phyloP scores from a whole-genome alignment of 2,113 vertebrate species.

The Aldabrachelys gigantea region DNA sequence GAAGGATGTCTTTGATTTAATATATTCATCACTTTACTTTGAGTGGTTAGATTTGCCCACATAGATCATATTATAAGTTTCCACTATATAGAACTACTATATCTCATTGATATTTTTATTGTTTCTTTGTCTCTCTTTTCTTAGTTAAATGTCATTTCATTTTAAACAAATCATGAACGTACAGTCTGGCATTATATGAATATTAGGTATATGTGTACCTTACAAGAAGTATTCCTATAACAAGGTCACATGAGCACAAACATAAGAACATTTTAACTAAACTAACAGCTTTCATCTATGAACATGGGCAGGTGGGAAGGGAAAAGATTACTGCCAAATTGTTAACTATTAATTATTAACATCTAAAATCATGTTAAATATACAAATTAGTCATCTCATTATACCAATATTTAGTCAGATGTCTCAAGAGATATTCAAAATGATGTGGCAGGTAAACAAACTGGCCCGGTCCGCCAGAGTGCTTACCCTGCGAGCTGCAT shows the following conservation, averaged over 20 bases:
- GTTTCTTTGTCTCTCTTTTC: background rate
- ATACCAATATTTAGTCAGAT: background rate
- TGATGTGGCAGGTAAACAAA: background rate
- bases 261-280: background rate
- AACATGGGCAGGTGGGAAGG: background rate
- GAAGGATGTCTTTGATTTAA: background rate
- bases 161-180: background rate
- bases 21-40: background rate
- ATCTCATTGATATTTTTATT: background rate
- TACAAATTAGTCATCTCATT: background rate
- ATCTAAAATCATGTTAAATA: background rate
- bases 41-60: background rate
- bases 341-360: background rate
- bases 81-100: background rate
- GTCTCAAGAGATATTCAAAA: background rate
- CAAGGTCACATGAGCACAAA: background rate
- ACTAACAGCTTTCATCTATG: background rate
- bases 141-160: background rate
- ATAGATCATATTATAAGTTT: background rate
- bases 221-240: background rate
- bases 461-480: no score
- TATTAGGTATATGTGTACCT: background rate
- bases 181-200: background rate
- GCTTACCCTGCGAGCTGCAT: no score
- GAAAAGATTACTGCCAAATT: background rate